A percentile compares a stretch with the other conserved stretches of the same genome.
Conservation (phyloP, 2,113 vertebrate genomes). For the Bolborhynchus lineola region DNA sequence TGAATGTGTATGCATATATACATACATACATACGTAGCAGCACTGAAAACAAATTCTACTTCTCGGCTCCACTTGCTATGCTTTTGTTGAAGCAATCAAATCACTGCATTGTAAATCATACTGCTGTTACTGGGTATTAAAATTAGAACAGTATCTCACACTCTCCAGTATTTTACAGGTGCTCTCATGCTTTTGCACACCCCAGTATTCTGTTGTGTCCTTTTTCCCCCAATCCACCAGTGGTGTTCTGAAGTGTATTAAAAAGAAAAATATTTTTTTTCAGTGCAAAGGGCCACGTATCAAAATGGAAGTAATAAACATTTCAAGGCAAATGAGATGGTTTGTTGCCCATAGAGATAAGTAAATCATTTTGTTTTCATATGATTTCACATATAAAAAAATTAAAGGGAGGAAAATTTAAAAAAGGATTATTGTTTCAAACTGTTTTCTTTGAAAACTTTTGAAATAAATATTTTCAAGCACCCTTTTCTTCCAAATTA, state of each 20-base stretch:
- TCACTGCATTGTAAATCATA: neutral
- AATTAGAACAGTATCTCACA: neutral
- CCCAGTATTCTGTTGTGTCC: neutral
- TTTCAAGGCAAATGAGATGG: neutral
- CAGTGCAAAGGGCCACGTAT: neutral
- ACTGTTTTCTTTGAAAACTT: neutral
- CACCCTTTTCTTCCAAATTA: neutral
- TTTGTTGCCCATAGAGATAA: neutral
- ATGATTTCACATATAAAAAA: neutral
- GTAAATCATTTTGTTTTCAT: neutral
- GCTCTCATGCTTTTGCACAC: neutral
- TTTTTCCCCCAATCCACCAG: neutral
- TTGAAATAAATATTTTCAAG: neutral
- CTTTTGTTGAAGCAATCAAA: neutral
- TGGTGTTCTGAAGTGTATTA: neutral
- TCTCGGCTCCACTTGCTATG: neutral
- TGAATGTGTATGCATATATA: neutral
- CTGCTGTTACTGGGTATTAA: neutral
- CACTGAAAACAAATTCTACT: neutral
- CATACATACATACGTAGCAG: rapidly evolving
- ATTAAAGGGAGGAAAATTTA: neutral
- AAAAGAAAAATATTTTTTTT: neutral
- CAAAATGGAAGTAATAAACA: neutral
- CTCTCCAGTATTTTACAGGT: neutral
- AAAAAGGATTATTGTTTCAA: neutral